Percentiles rank a stretch among this genome's conserved stretches.
Conservation (phyloP, 2,888 invertebrate species). For the Portevinia maculata region DNA sequence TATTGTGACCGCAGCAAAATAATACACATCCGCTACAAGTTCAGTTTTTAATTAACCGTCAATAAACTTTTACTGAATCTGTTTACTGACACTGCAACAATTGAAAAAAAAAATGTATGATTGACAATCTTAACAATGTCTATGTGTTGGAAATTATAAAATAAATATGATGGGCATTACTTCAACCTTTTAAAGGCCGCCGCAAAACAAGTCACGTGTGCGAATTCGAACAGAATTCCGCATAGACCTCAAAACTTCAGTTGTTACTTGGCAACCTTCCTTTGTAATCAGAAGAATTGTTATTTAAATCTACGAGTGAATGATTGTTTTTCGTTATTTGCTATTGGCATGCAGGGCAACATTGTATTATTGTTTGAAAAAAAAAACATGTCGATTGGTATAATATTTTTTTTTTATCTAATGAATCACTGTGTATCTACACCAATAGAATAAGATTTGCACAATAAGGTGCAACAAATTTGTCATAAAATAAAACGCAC, state of each 20-base stretch:
- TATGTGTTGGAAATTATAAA: background rate
- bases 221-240: too few species aligned
- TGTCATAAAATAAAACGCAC: too few species aligned
- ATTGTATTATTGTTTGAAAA: background rate
- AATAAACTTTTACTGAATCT: constrained; percentile 12
- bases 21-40: background rate
- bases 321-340: too few species aligned
- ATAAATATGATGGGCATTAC: background rate
- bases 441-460: too few species aligned
- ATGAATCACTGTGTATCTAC: too few species aligned
- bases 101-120: background rate
- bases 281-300: constrained; percentile 15
- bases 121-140: background rate
- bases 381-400: background rate
- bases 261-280: constrained; percentile 19
- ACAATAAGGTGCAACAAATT: too few species aligned
- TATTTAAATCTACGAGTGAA: constrained; percentile 8
- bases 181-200: constrained; percentile 15
- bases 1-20: background rate
- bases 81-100: constrained; percentile 3
- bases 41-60: constrained; percentile 1
- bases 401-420: background rate
- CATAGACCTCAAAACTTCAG: background rate
- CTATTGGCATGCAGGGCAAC: background rate
- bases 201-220: constrained; percentile 17